Percentiles rank a stretch among this genome's conserved stretches.
phyloP scores from a whole-genome alignment of 2,113 vertebrate species.

The Carassius auratus region DNA sequence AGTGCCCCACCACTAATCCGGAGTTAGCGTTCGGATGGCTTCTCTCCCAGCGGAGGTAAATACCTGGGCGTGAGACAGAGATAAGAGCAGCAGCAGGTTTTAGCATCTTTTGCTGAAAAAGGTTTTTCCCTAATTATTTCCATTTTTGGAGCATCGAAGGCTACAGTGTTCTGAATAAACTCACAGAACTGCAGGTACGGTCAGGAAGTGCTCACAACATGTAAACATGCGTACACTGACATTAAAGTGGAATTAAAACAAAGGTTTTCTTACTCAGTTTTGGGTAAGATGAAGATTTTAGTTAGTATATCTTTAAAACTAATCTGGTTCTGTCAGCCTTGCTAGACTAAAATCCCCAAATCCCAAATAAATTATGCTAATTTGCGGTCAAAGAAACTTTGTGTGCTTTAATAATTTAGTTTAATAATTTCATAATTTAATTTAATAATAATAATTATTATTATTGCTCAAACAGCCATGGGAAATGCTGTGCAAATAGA shows the following conservation, averaged over 20 bases:
- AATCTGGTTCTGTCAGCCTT: not conserved
- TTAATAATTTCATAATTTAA: no score
- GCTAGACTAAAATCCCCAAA: not conserved
- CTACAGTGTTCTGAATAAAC: not conserved
- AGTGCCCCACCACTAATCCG: constrained; percentile 68
- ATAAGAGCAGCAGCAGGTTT: constrained; percentile 65
- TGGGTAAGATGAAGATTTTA: not conserved
- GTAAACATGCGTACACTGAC: not conserved
- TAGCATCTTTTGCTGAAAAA: constrained; percentile 58
- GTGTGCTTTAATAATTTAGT: no score
- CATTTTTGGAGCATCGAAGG: constrained; percentile 32
- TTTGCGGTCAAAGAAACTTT: not conserved
- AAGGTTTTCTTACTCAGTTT: not conserved
- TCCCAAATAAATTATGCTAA: no score
- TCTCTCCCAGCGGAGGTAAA: constrained; percentile 68
- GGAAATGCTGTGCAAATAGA: no score
- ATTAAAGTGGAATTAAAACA: not conserved
- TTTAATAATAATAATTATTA: no score
- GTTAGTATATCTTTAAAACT: not conserved
- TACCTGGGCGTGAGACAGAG: constrained; percentile 66
- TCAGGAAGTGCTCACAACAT: not conserved
- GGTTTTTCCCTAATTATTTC: constrained; percentile 68
- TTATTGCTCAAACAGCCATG: no score
- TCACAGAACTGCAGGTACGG: not conserved
- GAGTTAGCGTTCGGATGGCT: constrained; percentile 55